phyloP scores from a whole-genome alignment of 2,113 vertebrate genomes.

The Protobothrops flavoviridis region DNA sequence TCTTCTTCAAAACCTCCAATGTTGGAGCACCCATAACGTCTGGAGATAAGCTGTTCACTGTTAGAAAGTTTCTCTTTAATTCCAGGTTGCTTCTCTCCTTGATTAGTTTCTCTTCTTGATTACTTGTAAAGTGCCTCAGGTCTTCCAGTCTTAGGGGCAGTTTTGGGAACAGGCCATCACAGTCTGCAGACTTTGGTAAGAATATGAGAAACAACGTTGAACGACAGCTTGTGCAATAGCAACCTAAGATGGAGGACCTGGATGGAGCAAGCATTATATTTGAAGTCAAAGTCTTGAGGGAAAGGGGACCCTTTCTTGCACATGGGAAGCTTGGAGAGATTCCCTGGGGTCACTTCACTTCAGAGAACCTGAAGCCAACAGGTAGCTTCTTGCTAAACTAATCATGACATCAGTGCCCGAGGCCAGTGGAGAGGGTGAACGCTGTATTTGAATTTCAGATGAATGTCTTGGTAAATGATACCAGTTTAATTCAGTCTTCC shows the following conservation, averaged over 20 bases:
- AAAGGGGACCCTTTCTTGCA: slow-evolving; percentile 61
- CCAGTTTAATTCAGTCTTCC: slow-evolving; percentile 70
- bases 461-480: slow-evolving; percentile 73
- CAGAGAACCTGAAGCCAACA: slow-evolving; percentile 79
- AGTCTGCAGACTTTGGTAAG: slow-evolving; percentile 70
- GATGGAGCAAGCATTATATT: slow-evolving; percentile 72
- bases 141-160: slow-evolving; percentile 60
- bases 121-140: slow-evolving; percentile 41
- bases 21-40: no score
- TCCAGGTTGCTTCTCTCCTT: no score
- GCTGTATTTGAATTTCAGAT: slow-evolving; percentile 75
- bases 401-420: slow-evolving; percentile 78
- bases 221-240: slow-evolving; percentile 78
- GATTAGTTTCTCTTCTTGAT: no score
- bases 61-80: no score
- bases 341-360: slow-evolving; percentile 79
- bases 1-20: no score
- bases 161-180: slow-evolving; percentile 70
- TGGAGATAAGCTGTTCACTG: no score
- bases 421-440: slow-evolving; percentile 78
- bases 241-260: slow-evolving; percentile 73
- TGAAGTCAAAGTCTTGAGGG: slow-evolving; percentile 66
- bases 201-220: slow-evolving; percentile 67
- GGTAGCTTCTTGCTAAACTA: slow-evolving; percentile 84
- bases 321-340: slow-evolving; percentile 78